A percentile compares a stretch with the other conserved stretches of the same genome.
phyloP scores from a whole-genome alignment of 2,888 invertebrate genomes.

The Diogma glabrata region DNA sequence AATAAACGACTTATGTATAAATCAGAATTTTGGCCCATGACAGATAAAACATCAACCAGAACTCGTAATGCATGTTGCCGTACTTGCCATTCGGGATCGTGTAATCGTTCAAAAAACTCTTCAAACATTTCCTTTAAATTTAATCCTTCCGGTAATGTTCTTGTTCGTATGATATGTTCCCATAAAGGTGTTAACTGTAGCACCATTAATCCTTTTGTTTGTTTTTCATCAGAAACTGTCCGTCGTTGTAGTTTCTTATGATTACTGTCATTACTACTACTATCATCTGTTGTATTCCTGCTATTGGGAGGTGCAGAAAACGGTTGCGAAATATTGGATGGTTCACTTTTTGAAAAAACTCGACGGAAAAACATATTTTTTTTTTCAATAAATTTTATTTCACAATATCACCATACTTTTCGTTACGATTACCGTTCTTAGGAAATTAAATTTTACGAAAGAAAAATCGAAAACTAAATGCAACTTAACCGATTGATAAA shows the following conservation, averaged over 20 bases:
- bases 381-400: not conserved
- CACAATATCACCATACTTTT: not conserved
- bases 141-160: conserved; percentile 55
- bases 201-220: conserved; percentile 20
- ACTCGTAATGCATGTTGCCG: conserved; percentile 71
- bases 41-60: conserved; percentile 64
- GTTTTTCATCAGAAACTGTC: conserved; percentile 7
- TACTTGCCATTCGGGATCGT: conserved; percentile 74
- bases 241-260: not conserved
- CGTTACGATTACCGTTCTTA: too few relatives aligned
- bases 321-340: conserved; percentile 10
- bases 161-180: conserved; percentile 67
- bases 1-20: conserved; percentile 50
- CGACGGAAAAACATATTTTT: conserved; percentile 15
- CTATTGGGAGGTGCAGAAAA: conserved; percentile 10
- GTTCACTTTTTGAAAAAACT: conserved; percentile 12
- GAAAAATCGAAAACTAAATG: not conserved
- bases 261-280: not conserved
- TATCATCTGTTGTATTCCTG: conserved; percentile 7
- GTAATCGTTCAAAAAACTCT: conserved; percentile 59
- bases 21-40: conserved; percentile 56
- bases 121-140: conserved; percentile 54
- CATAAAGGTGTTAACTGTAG: conserved; percentile 61
- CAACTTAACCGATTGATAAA: conserved; percentile 6
- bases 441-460: not conserved